phyloP scores from a whole-genome alignment of 1,140 invertebrate species.

The Drosophila equinoxialis region DNA sequence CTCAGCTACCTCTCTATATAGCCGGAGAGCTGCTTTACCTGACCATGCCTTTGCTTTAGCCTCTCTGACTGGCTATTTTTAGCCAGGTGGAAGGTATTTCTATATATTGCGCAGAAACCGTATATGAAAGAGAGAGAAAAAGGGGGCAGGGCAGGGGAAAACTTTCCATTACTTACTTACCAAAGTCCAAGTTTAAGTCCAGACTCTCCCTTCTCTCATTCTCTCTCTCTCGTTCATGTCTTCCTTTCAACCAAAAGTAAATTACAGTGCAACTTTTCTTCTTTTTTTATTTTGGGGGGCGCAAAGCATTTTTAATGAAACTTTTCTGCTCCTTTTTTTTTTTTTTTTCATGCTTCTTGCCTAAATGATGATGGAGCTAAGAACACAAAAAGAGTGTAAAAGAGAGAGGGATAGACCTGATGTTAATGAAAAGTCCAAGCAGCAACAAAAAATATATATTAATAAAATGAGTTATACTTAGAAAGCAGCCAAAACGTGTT shows the following conservation, averaged over 20 bases:
- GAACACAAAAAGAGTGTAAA: not conserved
- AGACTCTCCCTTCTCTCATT: constrained; percentile 1
- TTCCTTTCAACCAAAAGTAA: constrained; percentile 45
- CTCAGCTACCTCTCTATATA: not conserved
- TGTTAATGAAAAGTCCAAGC: constrained; percentile 74
- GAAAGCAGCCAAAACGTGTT: not conserved
- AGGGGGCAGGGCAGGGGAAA: not conserved
- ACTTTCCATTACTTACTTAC: constrained; percentile 25
- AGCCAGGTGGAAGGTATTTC: constrained; percentile 25
- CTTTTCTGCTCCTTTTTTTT: constrained; percentile 41
- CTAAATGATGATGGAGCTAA: constrained; percentile 12
- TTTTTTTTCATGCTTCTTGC: not conserved
- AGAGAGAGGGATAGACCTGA: constrained; percentile 25
- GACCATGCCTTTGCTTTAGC: not conserved
- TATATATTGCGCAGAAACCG: constrained; percentile 36
- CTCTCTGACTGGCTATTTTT: constrained; percentile 46
- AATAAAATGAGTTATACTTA: constrained; percentile 55
- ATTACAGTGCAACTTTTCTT: constrained; percentile 73
- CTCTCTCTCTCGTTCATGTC: not conserved
- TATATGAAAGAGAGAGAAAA: no score
- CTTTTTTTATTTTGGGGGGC: constrained; percentile 22
- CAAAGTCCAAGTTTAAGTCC: constrained; percentile 16
- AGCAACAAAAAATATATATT: constrained; percentile 64
- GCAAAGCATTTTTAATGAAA: constrained; percentile 74
- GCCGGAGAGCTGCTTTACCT: no score